phyloP scores from a whole-genome alignment of 2,888 invertebrate species.

The Tachina grossa region DNA sequence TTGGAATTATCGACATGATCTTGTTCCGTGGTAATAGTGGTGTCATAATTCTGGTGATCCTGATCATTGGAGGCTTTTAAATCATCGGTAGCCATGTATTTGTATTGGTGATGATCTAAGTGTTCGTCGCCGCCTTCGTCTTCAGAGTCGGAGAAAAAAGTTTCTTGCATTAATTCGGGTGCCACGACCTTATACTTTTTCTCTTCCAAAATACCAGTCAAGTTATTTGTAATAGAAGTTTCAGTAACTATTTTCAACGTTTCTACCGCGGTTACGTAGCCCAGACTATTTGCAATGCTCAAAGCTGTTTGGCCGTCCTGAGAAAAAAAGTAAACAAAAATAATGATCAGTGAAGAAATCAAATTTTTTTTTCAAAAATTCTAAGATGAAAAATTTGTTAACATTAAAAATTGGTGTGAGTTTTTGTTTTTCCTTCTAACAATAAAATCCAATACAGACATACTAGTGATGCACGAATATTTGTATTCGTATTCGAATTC shows the following conservation, averaged over 20 bases:
- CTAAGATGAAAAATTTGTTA: conserved; percentile 21
- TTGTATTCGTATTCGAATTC: too few species aligned
- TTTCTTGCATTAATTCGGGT: conserved; percentile 99
- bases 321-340: conserved; percentile 44
- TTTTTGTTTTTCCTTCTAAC: conserved; percentile 40
- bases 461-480: too few species aligned
- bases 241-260: conserved; percentile 96
- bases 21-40: conserved; percentile 86
- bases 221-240: conserved; percentile 87
- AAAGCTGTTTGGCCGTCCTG: conserved; percentile 98
- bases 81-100: conserved; percentile 92
- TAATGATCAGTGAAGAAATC: conserved; percentile 25
- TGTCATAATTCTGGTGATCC: conserved; percentile 89
- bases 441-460: conserved; percentile 41
- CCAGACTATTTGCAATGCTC: conserved; percentile 97
- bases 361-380: conserved; percentile 7
- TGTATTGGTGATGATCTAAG: conserved; percentile 86
- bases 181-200: conserved; percentile 98
- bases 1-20: conserved; percentile 62
- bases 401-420: conserved; percentile 8
- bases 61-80: conserved; percentile 86
- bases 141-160: conserved; percentile 99
- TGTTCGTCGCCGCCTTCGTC: conserved; percentile 95
- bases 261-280: conserved; percentile 99
- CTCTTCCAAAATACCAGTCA: conserved; percentile 87